These are phyloP conservation scores for Drosophila yooni DNA, from an alignment of 2,888 invertebrate species.

Conservation along the genomic window DNA sequence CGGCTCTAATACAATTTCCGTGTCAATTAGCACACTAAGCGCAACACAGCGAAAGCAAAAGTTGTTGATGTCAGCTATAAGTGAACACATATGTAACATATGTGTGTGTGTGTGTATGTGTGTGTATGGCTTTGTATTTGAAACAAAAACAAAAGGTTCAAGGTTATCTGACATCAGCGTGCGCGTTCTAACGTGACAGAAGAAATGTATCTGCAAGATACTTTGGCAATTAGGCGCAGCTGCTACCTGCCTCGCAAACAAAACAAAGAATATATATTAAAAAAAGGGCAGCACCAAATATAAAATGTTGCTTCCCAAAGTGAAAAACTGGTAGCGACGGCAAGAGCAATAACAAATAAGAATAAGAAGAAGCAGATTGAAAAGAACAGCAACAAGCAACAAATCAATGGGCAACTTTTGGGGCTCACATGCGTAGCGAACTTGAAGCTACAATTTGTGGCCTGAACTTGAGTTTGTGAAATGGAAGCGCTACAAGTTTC, in stretches of 20 bases:
- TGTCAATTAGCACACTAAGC: constrained; percentile 70
- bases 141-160: constrained; percentile 72
- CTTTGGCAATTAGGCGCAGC: constrained; percentile 75
- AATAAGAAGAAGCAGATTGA: constrained; percentile 1
- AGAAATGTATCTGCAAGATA: constrained; percentile 77
- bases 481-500: constrained; percentile 71
- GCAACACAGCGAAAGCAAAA: constrained; percentile 72
- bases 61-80: constrained; percentile 63
- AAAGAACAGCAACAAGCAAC: constrained; percentile 1
- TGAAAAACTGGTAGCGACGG: constrained; percentile 41
- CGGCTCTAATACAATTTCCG: constrained; percentile 73
- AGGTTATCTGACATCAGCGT: constrained; percentile 76
- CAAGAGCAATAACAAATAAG: constrained; percentile 1
- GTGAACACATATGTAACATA: constrained; percentile 1
- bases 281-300: background rate
- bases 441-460: constrained; percentile 56
- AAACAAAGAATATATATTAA: constrained; percentile 10
- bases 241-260: constrained; percentile 67
- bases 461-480: constrained; percentile 59
- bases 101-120: background rate
- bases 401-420: constrained; percentile 44
- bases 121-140: constrained; percentile 24
- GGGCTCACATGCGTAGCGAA: constrained; percentile 45
- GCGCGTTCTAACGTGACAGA: constrained; percentile 71
- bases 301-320: constrained; percentile 11